A percentile compares a stretch with the other conserved stretches of the same genome.
Evolutionary conservation across 2,113 vertebrate species (phyloP).

Genomic region (Anser brachyrhynchus): DNA sequence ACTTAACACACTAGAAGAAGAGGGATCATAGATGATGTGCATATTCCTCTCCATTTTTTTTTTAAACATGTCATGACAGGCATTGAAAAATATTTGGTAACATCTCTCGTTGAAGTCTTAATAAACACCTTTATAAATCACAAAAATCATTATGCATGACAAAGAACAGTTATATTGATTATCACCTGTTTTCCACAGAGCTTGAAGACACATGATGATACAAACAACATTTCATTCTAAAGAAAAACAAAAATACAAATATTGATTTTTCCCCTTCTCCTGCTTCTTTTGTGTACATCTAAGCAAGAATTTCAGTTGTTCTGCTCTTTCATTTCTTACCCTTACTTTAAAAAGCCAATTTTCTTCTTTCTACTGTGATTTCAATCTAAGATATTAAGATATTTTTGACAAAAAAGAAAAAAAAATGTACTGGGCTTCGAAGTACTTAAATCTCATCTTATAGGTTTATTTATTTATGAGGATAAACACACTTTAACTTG

Average conservation of each 20-base stretch:
- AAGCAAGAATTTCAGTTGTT: not conserved
- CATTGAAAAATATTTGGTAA: not conserved
- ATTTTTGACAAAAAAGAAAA: not conserved
- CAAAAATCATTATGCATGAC: not conserved
- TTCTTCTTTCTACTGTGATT: not conserved
- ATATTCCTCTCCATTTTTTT: not conserved
- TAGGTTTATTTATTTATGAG: not conserved
- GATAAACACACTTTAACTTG: not conserved
- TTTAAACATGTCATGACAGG: not conserved
- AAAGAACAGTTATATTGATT: not conserved
- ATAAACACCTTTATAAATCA: not conserved
- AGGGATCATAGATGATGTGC: not conserved
- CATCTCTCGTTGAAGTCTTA: not conserved
- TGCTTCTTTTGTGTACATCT: not conserved
- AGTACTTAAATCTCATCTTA: not conserved
- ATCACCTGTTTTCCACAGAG: not conserved
- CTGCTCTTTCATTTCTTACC: not conserved
- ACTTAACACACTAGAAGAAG: not conserved
- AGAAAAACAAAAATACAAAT: not conserved
- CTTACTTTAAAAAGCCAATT: not conserved
- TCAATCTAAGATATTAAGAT: not conserved
- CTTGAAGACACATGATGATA: not conserved
- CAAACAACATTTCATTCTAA: not conserved
- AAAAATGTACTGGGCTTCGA: not conserved
- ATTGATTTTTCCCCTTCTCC: not conserved